Conservation (phyloP, 2,888 invertebrate species). For the Aspidiotus destructor region DNA sequence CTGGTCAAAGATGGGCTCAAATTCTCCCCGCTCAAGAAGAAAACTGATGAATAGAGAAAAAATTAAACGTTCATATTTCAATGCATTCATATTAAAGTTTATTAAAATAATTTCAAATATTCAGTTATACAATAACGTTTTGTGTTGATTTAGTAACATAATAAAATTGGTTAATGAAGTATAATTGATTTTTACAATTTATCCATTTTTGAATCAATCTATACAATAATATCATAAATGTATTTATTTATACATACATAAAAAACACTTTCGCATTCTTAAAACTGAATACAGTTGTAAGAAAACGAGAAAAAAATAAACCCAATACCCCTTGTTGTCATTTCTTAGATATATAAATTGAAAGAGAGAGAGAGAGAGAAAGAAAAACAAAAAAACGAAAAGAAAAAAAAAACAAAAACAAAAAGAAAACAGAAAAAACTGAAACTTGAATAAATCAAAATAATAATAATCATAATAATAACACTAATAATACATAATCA, state of each 20-base stretch:
- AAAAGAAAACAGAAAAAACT: not conserved
- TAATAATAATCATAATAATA: not conserved
- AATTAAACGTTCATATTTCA: not conserved
- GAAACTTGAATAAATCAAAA: not conserved
- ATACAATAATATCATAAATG: not conserved
- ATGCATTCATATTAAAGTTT: constrained; percentile 5
- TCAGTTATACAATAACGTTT: constrained; percentile 1
- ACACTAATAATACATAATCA: not conserved
- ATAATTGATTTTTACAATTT: not conserved
- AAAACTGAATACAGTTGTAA: too few species aligned
- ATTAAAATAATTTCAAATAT: not conserved
- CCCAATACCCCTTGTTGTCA: not conserved
- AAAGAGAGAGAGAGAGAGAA: not conserved
- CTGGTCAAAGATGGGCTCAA: too few species aligned
- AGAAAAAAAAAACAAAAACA: not conserved
- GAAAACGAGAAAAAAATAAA: too few species aligned
- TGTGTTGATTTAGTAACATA: constrained; percentile 14
- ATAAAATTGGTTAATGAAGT: constrained; percentile 11
- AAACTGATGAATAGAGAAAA: not conserved
- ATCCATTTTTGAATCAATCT: not conserved
- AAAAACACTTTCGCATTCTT: too few species aligned
- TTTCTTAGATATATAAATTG: not conserved
- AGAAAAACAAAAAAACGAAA: not conserved
- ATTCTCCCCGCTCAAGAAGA: too few species aligned
- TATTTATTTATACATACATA: not conserved